Percentiles rank a stretch among this genome's conserved stretches.
Evolutionary conservation across 2,888 invertebrate species (phyloP).

Genomic region (Petrolisthes manimaculis): DNA sequence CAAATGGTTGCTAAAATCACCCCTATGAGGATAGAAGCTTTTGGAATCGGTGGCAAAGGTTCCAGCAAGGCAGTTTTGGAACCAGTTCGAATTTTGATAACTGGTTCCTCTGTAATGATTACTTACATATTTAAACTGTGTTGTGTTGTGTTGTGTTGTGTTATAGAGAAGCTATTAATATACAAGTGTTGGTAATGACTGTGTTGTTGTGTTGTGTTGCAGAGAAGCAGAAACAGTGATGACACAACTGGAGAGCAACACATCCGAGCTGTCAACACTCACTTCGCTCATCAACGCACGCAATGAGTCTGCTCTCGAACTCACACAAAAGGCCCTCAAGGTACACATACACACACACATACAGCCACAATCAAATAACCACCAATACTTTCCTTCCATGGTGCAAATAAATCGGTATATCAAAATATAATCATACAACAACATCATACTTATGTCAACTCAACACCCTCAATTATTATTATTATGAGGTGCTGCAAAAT

Average conservation of each 20-base stretch:
- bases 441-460: too few species aligned
- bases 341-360: not conserved
- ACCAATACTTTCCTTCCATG: too few species aligned
- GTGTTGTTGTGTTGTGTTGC: not conserved
- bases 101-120: too few species aligned
- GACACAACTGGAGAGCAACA: slow-evolving; percentile 56
- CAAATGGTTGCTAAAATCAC: not conserved
- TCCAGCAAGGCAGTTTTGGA: too few species aligned
- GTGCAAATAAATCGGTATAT: too few species aligned
- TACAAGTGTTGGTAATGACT: too few species aligned
- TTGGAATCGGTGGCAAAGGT: too few species aligned
- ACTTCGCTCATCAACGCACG: slow-evolving; percentile 41
- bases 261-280: slow-evolving; percentile 41
- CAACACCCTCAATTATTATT: too few species aligned
- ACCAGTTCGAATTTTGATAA: too few species aligned
- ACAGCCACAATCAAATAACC: too few species aligned
- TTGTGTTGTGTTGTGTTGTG: not conserved
- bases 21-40: not conserved
- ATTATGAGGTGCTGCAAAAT: too few species aligned
- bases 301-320: slow-evolving; percentile 55
- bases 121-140: not conserved
- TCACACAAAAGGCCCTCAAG: slow-evolving; percentile 53
- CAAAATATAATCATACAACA: too few species aligned
- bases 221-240: slow-evolving; percentile 58
- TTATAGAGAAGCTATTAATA: not conserved